Conservation (phyloP, 2,797 vertebrate genomes). For the Amniataba percoides region DNA sequence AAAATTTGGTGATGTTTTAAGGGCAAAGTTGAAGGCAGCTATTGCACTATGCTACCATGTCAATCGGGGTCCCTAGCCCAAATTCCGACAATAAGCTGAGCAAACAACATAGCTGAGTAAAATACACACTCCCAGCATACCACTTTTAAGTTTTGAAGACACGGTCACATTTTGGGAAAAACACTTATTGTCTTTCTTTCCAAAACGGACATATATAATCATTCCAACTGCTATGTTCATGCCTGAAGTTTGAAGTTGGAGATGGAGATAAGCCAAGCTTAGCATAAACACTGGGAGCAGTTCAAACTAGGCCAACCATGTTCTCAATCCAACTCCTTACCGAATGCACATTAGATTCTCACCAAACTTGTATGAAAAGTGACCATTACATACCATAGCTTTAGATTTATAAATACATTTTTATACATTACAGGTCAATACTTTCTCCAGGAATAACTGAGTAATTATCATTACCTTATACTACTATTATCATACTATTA, state of each 20-base stretch:
- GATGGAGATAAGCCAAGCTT: neutral
- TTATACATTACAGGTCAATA: too few relatives aligned
- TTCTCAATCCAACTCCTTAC: too few relatives aligned
- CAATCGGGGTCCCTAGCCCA: too few relatives aligned
- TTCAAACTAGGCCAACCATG: too few relatives aligned
- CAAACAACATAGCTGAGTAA: neutral
- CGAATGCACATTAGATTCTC: too few relatives aligned
- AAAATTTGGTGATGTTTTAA: neutral
- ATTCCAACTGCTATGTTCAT: neutral
- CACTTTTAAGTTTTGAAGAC: neutral
- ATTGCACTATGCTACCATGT: neutral
- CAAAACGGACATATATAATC: neutral
- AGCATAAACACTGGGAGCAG: neutral
- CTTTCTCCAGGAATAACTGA: too few relatives aligned
- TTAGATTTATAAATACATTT: too few relatives aligned
- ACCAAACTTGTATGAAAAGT: too few relatives aligned
- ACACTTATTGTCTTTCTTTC: constrained; percentile 1
- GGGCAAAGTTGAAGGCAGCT: neutral
- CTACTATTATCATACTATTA: too few relatives aligned
- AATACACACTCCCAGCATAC: neutral
- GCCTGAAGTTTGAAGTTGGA: neutral
- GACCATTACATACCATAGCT: too few relatives aligned
- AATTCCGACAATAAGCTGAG: constrained; percentile 10
- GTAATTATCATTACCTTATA: too few relatives aligned
- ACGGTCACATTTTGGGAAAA: neutral